A percentile compares a stretch with the other conserved stretches of the same genome.
Conservation (phyloP, 2,888 invertebrate genomes). For the Pteria penguin region DNA sequence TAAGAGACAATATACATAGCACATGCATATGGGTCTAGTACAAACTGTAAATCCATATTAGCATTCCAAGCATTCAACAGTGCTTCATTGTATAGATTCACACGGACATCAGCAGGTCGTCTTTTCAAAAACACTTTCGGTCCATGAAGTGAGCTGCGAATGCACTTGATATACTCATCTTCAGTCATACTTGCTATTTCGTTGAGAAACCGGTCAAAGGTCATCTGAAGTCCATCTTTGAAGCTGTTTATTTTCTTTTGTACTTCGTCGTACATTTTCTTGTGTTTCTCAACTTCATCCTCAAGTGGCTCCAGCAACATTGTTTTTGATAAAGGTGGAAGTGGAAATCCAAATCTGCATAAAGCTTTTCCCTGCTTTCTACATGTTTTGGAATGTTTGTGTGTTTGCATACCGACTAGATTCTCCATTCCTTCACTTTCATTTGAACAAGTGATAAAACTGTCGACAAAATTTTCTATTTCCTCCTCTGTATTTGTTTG, state of each 20-base stretch:
- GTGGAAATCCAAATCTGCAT: conserved; percentile 27
- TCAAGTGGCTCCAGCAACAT: conserved; percentile 41
- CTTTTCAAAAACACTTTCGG: conserved; percentile 46
- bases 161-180: conserved; percentile 43
- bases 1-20: conserved; percentile 49
- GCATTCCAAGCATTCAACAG: conserved; percentile 41
- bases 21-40: conserved; percentile 41
- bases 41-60: conserved; percentile 45
- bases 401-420: conserved; percentile 45
- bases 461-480: conserved; percentile 39
- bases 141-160: conserved; percentile 36
- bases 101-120: conserved; percentile 43
- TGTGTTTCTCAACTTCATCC: conserved; percentile 17
- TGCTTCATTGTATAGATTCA: conserved; percentile 40
- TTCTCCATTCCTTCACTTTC: background rate
- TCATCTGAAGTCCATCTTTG: conserved; percentile 37
- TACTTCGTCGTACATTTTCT: conserved; percentile 14
- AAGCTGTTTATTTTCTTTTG: conserved; percentile 26
- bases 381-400: conserved; percentile 49
- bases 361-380: conserved; percentile 27
- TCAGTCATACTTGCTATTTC: conserved; percentile 31
- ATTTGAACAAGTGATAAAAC: conserved; percentile 40
- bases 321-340: conserved; percentile 33
- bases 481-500: conserved; percentile 16
- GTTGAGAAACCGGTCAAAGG: conserved; percentile 35